These are phyloP conservation scores for Synanceia verrucosa DNA, from an alignment of 2,797 vertebrate genomes.

Conservation along the genomic window DNA sequence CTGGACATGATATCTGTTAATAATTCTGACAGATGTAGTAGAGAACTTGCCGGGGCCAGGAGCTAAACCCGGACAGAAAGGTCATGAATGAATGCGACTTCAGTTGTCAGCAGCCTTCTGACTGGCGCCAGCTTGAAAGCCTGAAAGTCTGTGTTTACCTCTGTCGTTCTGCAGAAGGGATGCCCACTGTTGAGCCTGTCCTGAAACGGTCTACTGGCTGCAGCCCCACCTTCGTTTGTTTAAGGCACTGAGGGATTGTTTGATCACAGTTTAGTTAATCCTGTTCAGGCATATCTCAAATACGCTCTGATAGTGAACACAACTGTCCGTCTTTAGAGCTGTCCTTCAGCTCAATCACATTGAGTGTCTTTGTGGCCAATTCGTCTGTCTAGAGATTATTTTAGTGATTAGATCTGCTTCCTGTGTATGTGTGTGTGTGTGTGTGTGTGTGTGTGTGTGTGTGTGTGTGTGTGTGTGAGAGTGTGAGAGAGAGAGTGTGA, in stretches of 20 bases:
- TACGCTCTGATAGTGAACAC: not conserved
- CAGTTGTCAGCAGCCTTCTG: slow-evolving; percentile 16
- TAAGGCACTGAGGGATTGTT: slow-evolving; percentile 71
- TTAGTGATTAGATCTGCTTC: slow-evolving; percentile 48
- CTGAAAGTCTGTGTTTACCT: slow-evolving; percentile 35
- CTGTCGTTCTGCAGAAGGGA: slow-evolving; percentile 25
- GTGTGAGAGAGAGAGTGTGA: too few relatives aligned
- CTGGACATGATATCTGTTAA: slow-evolving; percentile 38
- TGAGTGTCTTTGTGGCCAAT: not conserved
- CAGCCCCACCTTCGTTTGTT: slow-evolving; percentile 76
- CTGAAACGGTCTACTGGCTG: slow-evolving; percentile 45
- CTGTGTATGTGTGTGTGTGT: slow-evolving; percentile 9
- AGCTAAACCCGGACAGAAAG: slow-evolving; percentile 52
- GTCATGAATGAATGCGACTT: slow-evolving; percentile 52
- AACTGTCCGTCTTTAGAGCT: slow-evolving; percentile 6
- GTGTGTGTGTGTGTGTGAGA: too few relatives aligned
- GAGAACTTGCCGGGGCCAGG: slow-evolving; percentile 22
- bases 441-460: too few relatives aligned
- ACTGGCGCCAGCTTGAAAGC: slow-evolving; percentile 44
- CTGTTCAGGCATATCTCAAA: slow-evolving; percentile 49
- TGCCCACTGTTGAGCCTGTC: slow-evolving; percentile 40
- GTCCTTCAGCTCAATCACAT: not conserved
- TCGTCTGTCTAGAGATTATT: slow-evolving; percentile 7
- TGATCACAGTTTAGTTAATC: slow-evolving; percentile 71
- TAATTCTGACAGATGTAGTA: slow-evolving; percentile 53